Conservation (phyloP, 2,797 vertebrate species). For the Telmatherina bonti region DNA sequence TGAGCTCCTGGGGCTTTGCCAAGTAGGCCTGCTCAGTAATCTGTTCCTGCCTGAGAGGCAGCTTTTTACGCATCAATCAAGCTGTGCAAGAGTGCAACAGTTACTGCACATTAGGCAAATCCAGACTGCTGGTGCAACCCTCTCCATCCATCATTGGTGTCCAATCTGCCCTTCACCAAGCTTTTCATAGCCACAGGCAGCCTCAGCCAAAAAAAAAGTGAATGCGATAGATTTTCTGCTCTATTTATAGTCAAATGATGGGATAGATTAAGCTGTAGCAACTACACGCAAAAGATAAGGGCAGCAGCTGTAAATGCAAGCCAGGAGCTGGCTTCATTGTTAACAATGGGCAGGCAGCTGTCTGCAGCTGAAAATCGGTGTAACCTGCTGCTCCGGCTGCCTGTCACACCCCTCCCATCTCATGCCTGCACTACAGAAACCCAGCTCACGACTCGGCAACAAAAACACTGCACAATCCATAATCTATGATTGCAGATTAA, state of each 20-base stretch:
- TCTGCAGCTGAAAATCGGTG: conserved; percentile 43
- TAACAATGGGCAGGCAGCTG: conserved; percentile 44
- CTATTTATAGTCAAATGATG: conserved; percentile 62
- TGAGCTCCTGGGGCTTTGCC: not conserved
- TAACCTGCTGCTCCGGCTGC: conserved; percentile 62
- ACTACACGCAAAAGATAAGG: not conserved
- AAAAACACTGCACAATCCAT: conserved; percentile 3
- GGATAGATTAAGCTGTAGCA: conserved; percentile 29
- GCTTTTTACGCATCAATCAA: conserved; percentile 12
- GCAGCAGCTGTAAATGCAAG: conserved; percentile 6
- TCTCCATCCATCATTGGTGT: conserved; percentile 39
- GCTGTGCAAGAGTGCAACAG: conserved; percentile 14
- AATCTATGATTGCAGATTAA: conserved; percentile 34
- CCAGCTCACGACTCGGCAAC: conserved; percentile 59
- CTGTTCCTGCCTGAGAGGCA: conserved; percentile 11
- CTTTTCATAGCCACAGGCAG: conserved; percentile 48
- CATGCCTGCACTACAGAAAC: conserved; percentile 30
- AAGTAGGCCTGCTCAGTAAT: conserved; percentile 13
- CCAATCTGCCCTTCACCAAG: conserved; percentile 41
- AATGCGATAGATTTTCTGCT: conserved; percentile 56
- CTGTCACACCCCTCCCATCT: conserved; percentile 75
- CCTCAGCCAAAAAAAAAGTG: conserved; percentile 59
- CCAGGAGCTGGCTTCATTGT: conserved; percentile 33
- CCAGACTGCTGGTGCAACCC: conserved; percentile 31
- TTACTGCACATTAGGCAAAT: conserved; percentile 25